These are phyloP conservation scores for Aurelia aurita DNA, from an alignment of 30 jellyfish, hydroid and myxozoan species.

Conservation along the genomic window DNA sequence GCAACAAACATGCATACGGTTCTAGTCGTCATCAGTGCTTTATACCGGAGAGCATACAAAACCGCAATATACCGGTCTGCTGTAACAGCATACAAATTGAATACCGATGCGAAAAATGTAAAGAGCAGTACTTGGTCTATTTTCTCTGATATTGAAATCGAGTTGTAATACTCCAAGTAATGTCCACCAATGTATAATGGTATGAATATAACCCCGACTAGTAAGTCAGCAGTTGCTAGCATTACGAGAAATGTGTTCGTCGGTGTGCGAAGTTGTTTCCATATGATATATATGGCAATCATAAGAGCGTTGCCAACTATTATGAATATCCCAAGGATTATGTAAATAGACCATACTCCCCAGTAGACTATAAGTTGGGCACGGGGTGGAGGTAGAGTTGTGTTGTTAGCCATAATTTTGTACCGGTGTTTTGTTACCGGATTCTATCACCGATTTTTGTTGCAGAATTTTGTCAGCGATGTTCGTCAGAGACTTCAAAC, in stretches of 20 bases:
- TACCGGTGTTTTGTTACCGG: no score
- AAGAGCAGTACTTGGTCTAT: slow-evolving; percentile 54
- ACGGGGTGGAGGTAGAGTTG: no score
- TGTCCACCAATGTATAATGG: slow-evolving; percentile 85
- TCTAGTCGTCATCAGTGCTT: slow-evolving; percentile 69
- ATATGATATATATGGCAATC: slow-evolving; percentile 23
- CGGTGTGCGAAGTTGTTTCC: slow-evolving; percentile 70
- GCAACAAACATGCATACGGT: slow-evolving; percentile 30
- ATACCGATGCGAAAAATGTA: slow-evolving; percentile 71
- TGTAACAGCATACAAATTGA: slow-evolving; percentile 78
- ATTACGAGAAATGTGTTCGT: slow-evolving; percentile 71
- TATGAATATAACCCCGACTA: slow-evolving; percentile 60
- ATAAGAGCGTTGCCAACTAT: slow-evolving; percentile 53
- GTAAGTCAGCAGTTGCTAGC: slow-evolving; percentile 69
- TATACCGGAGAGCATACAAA: slow-evolving; percentile 66
- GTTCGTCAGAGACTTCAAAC: no score
- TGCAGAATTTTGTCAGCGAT: no score
- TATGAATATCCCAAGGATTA: slow-evolving; percentile 39
- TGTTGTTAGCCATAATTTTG: no score
- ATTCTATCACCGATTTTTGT: no score
- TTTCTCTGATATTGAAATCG: slow-evolving; percentile 36
- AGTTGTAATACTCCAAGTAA: slow-evolving; percentile 55
- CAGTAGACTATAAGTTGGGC: slow-evolving; percentile 25
- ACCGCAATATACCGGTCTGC: slow-evolving; percentile 76
- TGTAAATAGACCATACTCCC: slow-evolving; percentile 65